Base-by-base conservation (phyloP, 2,797 vertebrate species). In the Triplophysa bombifrons region DNA sequence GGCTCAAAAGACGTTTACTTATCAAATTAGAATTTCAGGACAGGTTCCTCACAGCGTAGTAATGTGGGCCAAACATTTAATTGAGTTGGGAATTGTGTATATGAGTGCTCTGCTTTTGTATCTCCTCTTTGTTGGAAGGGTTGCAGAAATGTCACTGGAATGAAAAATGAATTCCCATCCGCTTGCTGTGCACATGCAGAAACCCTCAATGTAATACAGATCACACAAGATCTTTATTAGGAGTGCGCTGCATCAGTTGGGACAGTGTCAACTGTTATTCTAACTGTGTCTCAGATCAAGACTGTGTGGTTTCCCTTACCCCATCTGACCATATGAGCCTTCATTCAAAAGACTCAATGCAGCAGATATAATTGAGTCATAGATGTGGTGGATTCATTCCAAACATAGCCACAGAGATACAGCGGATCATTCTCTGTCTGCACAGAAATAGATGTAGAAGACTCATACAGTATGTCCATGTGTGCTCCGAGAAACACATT, bases 251-350 rank as follows among this genome's bases (percentile, higher is more conserved):
- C 84, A 84, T 81, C 72, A 74, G 75, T 76, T 66, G 66, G 65
- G 67, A 79, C 84, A 82, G 74, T 46, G 66, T 84, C 84, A 90
- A 74, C 85, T 82, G 74, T 85, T 82, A 85, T 69, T 74, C 72
- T 83, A 81, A 85, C 84, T 86, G 74, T 60, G 17, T 78, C 30
- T 89, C 82, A 80, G 82, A 82, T 82, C 72, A 72, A 58, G 76
- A 80, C 82, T 34, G 61, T 78, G 55, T 74, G 76, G 38, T 73
- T 68, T 79, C 69, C 72, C 56, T 66, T 56, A 65, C 72, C 63
- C 68, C 83, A 84, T 82, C 70, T 76, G 63, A 56, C 73, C 82
- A 74, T 48, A 53, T 61, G 38, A 72, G 48, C 80, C 82, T 73
- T 56, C 74, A 78, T 81, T 81, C 51, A 82, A 76, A 81, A 65